Conservation (phyloP, 2,113 vertebrate genomes). For the Scopus umbretta region DNA sequence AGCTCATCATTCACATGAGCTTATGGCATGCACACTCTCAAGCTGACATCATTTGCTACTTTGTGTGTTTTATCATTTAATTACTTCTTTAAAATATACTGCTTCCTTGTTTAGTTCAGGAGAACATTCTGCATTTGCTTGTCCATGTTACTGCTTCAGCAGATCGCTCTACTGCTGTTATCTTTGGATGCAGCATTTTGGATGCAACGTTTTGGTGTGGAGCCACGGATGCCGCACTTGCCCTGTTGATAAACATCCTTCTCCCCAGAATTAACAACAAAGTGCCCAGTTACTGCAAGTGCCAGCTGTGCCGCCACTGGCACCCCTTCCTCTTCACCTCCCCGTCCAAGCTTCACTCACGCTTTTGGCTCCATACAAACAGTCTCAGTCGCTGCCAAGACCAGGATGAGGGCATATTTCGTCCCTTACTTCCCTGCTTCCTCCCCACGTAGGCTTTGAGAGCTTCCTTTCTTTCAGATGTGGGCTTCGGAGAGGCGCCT, state of each 20-base stretch:
- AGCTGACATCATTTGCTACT: neutral
- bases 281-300: accelerated
- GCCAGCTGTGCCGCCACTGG: neutral
- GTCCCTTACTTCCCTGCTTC: neutral
- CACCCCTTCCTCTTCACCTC: neutral
- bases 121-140: neutral
- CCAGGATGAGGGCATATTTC: neutral
- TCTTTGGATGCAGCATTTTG: neutral
- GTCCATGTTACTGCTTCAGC: neutral
- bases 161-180: neutral
- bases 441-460: neutral
- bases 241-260: neutral
- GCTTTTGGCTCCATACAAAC: neutral
- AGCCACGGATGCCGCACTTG: neutral
- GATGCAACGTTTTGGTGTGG: neutral
- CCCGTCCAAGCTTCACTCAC: neutral
- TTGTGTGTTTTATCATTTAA: neutral
- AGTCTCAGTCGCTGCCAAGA: neutral
- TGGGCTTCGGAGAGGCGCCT: neutral
- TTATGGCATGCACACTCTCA: neutral
- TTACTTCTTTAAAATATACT: neutral
- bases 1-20: neutral
- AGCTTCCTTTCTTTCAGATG: neutral
- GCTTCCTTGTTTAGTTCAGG: neutral
- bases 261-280: neutral